These are phyloP conservation scores for Rhyacophila evoluta DNA, from an alignment of 2,888 invertebrate species.

Conservation along the genomic window DNA sequence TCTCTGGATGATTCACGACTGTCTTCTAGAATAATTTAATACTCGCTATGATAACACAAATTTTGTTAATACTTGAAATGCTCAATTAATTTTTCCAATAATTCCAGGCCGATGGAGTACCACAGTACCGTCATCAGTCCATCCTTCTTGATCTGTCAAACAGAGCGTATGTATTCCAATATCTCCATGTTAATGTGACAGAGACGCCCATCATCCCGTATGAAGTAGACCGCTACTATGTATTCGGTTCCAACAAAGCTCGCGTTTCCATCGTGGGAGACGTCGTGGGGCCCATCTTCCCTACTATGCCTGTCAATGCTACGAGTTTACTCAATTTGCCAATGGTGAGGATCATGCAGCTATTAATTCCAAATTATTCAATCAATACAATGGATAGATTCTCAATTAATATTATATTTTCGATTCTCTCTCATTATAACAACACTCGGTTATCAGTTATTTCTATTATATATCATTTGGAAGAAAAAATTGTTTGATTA, in stretches of 20 bases:
- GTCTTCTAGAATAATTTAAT: too few species aligned
- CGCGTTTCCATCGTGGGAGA: constrained; percentile 88
- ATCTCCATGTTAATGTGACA: constrained; percentile 95
- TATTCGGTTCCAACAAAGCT: constrained; percentile 92
- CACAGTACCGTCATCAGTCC: constrained; percentile 93
- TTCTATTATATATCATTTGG: too few species aligned
- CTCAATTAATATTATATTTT: too few species aligned
- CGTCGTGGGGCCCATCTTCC: constrained; percentile 93
- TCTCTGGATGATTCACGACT: too few species aligned
- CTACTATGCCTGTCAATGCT: constrained; percentile 92
- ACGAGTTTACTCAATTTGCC: constrained; percentile 83
- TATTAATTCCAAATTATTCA: too few species aligned
- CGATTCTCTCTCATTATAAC: too few species aligned
- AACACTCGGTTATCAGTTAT: too few species aligned
- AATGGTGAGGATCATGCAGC: constrained; percentile 73
- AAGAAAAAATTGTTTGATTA: too few species aligned
- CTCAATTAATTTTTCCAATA: constrained; percentile 4
- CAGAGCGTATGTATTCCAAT: constrained; percentile 91
- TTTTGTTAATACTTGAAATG: too few species aligned
- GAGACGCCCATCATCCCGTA: constrained; percentile 94
- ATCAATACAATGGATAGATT: too few species aligned
- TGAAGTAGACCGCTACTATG: constrained; percentile 90
- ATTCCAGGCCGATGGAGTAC: constrained; percentile 85
- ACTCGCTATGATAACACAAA: too few species aligned
- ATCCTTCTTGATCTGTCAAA: constrained; percentile 92